Base-by-base conservation (phyloP, 2,797 vertebrate genomes). In the Buceros bicornis region DNA sequence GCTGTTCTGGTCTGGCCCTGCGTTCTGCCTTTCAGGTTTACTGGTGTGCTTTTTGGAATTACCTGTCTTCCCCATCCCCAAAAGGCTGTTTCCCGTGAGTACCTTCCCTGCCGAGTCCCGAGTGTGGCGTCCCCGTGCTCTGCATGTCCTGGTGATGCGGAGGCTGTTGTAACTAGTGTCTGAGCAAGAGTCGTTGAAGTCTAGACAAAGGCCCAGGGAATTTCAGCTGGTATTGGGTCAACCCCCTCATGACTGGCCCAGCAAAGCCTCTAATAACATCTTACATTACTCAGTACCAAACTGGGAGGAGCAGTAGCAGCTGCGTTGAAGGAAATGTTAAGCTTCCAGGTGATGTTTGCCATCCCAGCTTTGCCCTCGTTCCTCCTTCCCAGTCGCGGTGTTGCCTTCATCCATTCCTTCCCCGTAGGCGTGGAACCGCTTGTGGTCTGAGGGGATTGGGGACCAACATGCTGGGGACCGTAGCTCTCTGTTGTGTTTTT, bases 401-500 rank as follows among this genome's bases (percentile, higher is more conserved):
- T 84, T 89, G 79, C 79, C 65, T 80, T 93, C 43, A 54, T 82
- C 77, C 82, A 72, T 89, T 96, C 93, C 79, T 95, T 88, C 90
- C 43, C 84, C 16, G 0, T 90, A 70, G 78, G 50, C 72, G 35
- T 91, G 84, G 90, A 89, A 86, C 48, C 82, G 86, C 66, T 93
- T 72, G 64, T 61, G 92, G 88, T 73, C 42, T 72, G 76, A 93
- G 85, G 91, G 89, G 69, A 94, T 94, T 93, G 54, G 78, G 93
- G 97, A 97, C 97, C 96, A 97, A 93, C 93, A 48, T 90, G 90
- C 67, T 84, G 95, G 96, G 96, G 95, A 97, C 97, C 96, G 91
- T 95, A 93, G 92, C 85, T 89, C 76, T 94, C 88, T 95, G 67
- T 87, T 88, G 80, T 94, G 84, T 94, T 91, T 93, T 95, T 96